Conservation (phyloP, 2,113 vertebrate species). For the Fulica atra region DNA sequence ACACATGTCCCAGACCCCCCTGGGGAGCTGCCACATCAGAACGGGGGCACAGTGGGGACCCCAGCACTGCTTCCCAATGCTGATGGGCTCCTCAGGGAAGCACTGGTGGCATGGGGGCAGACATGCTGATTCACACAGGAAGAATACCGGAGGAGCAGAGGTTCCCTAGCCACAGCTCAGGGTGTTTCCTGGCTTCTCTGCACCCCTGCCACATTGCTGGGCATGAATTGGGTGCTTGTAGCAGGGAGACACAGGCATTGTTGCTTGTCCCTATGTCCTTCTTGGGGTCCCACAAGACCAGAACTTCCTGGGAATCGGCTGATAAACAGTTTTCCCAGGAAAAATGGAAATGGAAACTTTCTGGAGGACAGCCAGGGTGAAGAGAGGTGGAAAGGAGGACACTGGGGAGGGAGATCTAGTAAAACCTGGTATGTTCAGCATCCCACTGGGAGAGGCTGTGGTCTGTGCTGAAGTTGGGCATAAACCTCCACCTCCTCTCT, state of each 20-base stretch:
- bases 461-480: rapidly evolving
- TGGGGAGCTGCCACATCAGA: neutral
- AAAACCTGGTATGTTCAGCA: rapidly evolving
- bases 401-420: rapidly evolving
- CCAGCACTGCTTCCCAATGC: rapidly evolving
- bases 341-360: neutral
- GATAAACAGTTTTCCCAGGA: neutral
- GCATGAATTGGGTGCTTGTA: rapidly evolving
- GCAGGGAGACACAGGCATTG: neutral
- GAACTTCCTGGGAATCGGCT: rapidly evolving
- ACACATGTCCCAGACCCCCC: neutral
- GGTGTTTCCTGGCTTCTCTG: neutral
- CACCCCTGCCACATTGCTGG: rapidly evolving
- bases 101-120: rapidly evolving
- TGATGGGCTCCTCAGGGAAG: rapidly evolving
- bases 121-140: rapidly evolving
- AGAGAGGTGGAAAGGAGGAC: neutral
- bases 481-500: neutral
- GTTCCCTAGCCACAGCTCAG: rapidly evolving
- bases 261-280: neutral
- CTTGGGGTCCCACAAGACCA: rapidly evolving
- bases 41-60: rapidly evolving
- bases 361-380: neutral
- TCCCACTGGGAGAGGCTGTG: neutral
- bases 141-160: neutral